Base-by-base conservation (phyloP, 2,113 vertebrate species). In the Calidris pygmaea region DNA sequence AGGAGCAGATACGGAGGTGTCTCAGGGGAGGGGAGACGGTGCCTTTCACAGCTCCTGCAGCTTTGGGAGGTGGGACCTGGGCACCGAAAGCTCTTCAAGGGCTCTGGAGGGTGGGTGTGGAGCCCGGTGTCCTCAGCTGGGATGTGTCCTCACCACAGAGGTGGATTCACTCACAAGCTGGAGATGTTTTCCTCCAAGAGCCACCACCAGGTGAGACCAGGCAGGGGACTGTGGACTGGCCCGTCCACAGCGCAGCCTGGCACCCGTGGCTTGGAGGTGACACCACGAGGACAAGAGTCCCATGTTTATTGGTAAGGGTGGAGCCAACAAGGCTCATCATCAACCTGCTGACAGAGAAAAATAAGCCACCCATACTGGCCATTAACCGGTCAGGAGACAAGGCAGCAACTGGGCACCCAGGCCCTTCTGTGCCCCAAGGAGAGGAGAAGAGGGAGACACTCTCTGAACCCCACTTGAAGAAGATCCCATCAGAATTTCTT, bases 251-350 rank as follows among this genome's bases (percentile, higher is more conserved):
- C 85, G 20, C 62, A 59, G 70, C 75, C 58, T 59, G 15, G 12
- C 1, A 5, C 26, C 65, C 29, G 43, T 27, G 6, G 41, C 50
- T 23, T 1, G 2, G 50, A 71, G 68, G 23, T 30, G 35, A 58
- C 65, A 34, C 73, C 50, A 30, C 0, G 0, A 81, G 68, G 65
- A 48, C 0, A 0, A 35, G 63, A 74, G 45, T 84, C 37, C 17
- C 0, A 6, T 62, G 79, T 16, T 66, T 29, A 4, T 24, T 14
- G 55, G 1, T 5, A 6, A 60, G 39, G 63, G 34, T 34, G 76
- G 47, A 89, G 39, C 70, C 72, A 70, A 16, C 59, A 13, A 56
- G 37, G 76, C 62, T 85, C 84, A 22, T 19, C 63, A 56, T 24
- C n/a, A 32, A 1, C 72, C 81, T 24, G 71, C 35, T 72, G 21